Conservation (phyloP, 2,888 invertebrate species). For the Hirtodrosophila confusa region DNA sequence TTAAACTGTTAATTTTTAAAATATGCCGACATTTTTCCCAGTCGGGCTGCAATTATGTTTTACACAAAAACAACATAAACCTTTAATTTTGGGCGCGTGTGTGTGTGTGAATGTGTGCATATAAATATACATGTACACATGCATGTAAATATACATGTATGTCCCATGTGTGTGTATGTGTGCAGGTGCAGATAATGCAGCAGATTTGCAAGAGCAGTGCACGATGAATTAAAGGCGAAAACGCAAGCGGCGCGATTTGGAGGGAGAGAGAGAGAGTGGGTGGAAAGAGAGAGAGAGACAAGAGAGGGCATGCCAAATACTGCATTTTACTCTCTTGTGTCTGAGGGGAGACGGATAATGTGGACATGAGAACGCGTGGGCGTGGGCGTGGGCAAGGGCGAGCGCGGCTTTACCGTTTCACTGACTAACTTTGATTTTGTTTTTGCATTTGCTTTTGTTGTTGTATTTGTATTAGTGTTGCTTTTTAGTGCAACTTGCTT, state of each 20-base stretch:
- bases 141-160: background rate
- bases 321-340: too few relatives aligned
- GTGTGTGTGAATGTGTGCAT: conserved; percentile 31
- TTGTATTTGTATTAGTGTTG: conserved; percentile 7
- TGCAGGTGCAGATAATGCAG: conserved; percentile 14
- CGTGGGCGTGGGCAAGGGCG: conserved; percentile 7
- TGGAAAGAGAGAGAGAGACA: conserved; percentile 8
- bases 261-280: conserved; percentile 3
- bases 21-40: conserved; percentile 10
- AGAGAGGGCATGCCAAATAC: conserved; percentile 3
- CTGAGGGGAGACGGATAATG: too few relatives aligned
- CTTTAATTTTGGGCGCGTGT: conserved; percentile 18
- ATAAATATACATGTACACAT: conserved; percentile 22
- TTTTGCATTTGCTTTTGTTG: conserved; percentile 9
- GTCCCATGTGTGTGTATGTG: conserved; percentile 7
- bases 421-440: conserved; percentile 8
- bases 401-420: background rate
- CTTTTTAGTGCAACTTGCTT: conserved; percentile 35
- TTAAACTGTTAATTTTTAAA: conserved; percentile 4
- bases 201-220: conserved; percentile 19
- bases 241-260: conserved; percentile 25
- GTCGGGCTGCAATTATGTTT: conserved; percentile 8
- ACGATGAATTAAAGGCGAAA: conserved; percentile 8
- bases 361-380: background rate
- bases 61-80: conserved; percentile 20